A percentile compares a stretch with the other conserved stretches of the same genome.
phyloP scores from a whole-genome alignment of 2,797 vertebrate genomes.

The Hirundo rustica region DNA sequence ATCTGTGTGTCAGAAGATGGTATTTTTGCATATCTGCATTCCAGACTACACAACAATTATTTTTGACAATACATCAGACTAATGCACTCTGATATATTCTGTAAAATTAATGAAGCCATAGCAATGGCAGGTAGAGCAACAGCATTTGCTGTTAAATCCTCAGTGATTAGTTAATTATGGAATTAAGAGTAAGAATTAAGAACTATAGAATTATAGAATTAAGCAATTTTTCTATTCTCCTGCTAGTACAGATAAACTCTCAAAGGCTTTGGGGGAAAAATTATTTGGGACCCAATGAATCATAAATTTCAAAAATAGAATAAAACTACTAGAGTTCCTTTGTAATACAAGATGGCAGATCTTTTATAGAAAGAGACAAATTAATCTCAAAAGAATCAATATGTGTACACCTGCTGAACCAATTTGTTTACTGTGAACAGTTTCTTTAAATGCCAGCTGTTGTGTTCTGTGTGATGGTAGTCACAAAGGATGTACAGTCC shows the following conservation, averaged over 20 bases:
- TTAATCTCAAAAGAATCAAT: not conserved
- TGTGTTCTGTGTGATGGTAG: not conserved
- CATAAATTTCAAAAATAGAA: not conserved
- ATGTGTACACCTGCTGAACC: not conserved
- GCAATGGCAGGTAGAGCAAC: not conserved
- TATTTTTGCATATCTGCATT: not conserved
- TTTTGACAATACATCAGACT: not conserved
- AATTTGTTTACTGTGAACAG: not conserved
- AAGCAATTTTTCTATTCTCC: not conserved
- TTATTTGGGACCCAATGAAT: not conserved
- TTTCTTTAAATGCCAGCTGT: not conserved
- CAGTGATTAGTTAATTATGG: not conserved
- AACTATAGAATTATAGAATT: not conserved
- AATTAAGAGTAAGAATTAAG: not conserved
- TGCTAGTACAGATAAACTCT: not conserved
- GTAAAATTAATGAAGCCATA: constrained; percentile 18
- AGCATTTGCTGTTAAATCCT: not conserved
- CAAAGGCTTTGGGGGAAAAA: not conserved
- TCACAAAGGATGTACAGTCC: not conserved
- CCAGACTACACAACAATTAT: not conserved
- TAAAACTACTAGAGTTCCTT: not conserved
- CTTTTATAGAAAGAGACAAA: not conserved
- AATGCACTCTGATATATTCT: not conserved
- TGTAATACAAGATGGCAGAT: not conserved
- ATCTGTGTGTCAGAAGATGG: not conserved